Evolutionary conservation across 2,797 vertebrate genomes (phyloP).

Genomic region (Pangasius djambal): DNA sequence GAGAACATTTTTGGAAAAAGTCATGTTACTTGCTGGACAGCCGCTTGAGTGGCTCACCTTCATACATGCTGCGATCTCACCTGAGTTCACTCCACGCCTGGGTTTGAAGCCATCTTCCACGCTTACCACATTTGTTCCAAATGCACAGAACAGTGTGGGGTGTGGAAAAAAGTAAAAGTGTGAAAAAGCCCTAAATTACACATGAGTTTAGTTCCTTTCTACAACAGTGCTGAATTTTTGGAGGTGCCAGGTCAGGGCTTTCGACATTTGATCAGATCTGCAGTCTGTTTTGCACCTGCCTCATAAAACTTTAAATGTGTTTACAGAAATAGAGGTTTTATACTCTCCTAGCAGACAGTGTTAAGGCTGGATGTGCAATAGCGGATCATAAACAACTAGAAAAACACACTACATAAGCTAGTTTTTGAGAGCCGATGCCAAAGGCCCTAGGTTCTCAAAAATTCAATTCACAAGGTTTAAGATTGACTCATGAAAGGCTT

Average conservation of each 20-base stretch:
- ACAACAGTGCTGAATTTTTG: neutral
- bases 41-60: neutral
- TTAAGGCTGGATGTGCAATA: neutral
- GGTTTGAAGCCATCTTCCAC: neutral
- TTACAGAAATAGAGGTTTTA: conserved; percentile 3
- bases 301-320: conserved; percentile 32
- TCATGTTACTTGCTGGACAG: neutral
- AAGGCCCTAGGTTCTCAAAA: neutral
- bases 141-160: neutral
- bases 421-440: neutral
- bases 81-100: neutral
- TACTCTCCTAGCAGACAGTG: neutral
- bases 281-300: neutral
- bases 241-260: neutral
- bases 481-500: neutral
- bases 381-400: neutral
- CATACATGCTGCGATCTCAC: neutral
- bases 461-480: neutral
- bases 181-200: neutral
- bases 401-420: neutral
- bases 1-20: neutral
- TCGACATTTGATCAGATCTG: conserved; percentile 25
- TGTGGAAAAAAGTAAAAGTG: neutral
- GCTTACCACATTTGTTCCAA: neutral
- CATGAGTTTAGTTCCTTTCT: neutral